Percentiles rank a stretch among this genome's conserved stretches.
Evolutionary conservation across 2,888 invertebrate genomes (phyloP).

Genomic region (Trichacis sp.): DNA sequence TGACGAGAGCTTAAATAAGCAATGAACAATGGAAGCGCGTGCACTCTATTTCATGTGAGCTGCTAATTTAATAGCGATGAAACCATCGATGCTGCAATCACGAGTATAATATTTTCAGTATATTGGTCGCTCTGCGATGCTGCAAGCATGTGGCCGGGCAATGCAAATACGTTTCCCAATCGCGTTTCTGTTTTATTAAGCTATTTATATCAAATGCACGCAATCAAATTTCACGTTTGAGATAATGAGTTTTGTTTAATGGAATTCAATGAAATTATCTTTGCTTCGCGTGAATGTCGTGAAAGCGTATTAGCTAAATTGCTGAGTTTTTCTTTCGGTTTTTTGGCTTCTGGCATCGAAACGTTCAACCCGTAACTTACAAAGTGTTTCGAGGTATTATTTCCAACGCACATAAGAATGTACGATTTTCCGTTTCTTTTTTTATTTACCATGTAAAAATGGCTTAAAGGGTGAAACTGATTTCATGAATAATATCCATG

Average conservation of each 20-base stretch:
- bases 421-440: too few species aligned
- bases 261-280: not conserved
- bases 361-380: not conserved
- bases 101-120: not conserved
- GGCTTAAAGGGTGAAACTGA: too few species aligned
- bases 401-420: not conserved
- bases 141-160: not conserved
- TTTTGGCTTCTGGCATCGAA: not conserved
- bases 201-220: not conserved
- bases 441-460: too few species aligned
- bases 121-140: not conserved
- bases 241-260: not conserved
- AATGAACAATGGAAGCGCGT: not conserved
- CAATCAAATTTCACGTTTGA: not conserved
- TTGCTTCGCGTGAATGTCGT: not conserved
- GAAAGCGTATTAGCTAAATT: too few species aligned
- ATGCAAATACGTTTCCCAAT: not conserved
- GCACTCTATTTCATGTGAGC: not conserved
- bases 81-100: conserved; percentile 3
- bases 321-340: too few species aligned
- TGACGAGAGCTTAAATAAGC: not conserved
- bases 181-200: not conserved
- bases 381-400: not conserved
- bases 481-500: too few species aligned
- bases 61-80: conserved; percentile 5